Base-by-base conservation (phyloP, 2,797 vertebrate genomes). In the Onychomys leucogaster region DNA sequence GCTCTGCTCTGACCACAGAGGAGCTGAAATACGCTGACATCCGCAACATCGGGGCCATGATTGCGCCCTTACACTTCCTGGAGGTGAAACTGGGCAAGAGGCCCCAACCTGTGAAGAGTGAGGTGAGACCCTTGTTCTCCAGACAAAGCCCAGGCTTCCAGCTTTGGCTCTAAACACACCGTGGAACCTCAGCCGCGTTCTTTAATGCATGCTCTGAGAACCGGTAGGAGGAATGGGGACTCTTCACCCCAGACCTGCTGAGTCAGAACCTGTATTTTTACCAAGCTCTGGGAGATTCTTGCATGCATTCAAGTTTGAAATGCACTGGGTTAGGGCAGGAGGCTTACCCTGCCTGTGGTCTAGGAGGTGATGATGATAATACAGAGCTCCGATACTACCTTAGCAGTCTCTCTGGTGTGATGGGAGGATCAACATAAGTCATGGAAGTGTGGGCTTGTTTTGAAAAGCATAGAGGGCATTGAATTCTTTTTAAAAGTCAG, bases 51-150 rank as follows among this genome's bases (percentile, higher is more conserved):
- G 99, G 99, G 95, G 99, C 99, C 77, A 99, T 99, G 99, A 99
- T 99, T 86, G 99, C 99, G 0, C 99, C 99, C 0, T 99, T 99
- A 97, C 99, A 99, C 98, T 99, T 99, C 98, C 98, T 99, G 98
- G 99, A 99, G 97, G 98, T 99, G 95, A 99, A 99, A 97, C 98
- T 99, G 96, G 99, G 99, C 91, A 99, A 99, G 98, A 99, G 99
- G 97, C 98, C 99, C 19, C 98, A 99, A 49, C 98, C 99, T 0
- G 99, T 99, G 98, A 99, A 99, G 98, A 99, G 99, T 37, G 99
- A 99, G 99, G 99, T 99, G 98, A 96, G 69, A 78, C 23, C n/a
- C 89, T 52, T 49, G n/a, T 32, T 25, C 29, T 59, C n/a, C 32
- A 25, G 88, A 67, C 8, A 49, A 76, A 80, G 1, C 37, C 78